phyloP scores from a whole-genome alignment of 2,888 invertebrate species.

The Anthophora plumipes region DNA sequence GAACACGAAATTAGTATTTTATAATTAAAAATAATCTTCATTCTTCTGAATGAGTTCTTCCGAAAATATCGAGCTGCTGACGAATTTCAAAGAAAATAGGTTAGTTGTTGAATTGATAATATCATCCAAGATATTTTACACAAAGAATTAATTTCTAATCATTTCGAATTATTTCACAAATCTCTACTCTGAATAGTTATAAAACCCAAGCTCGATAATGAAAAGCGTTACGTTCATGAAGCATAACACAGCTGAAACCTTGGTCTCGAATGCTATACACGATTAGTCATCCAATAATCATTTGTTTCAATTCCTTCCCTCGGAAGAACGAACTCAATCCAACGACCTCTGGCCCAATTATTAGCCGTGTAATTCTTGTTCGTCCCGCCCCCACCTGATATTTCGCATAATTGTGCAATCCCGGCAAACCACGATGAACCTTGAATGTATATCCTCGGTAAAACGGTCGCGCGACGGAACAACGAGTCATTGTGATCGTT shows the following conservation, averaged over 20 bases:
- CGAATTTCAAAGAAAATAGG: too few relatives aligned
- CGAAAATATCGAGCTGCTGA: too few relatives aligned
- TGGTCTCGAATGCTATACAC: neutral
- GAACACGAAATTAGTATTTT: too few relatives aligned
- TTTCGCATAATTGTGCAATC: conserved; percentile 55
- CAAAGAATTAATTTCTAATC: too few relatives aligned
- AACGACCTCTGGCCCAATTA: conserved; percentile 45
- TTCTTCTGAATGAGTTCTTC: too few relatives aligned
- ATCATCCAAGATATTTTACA: too few relatives aligned
- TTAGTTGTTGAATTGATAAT: too few relatives aligned
- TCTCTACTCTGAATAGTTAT: too few relatives aligned
- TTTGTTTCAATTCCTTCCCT: conserved; percentile 37
- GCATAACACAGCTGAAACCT: neutral
- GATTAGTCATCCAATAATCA: conserved; percentile 35
- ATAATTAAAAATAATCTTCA: too few relatives aligned
- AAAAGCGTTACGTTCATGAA: neutral
- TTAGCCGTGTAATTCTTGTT: conserved; percentile 35
- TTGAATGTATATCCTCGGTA: conserved; percentile 30
- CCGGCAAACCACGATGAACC: conserved; percentile 22
- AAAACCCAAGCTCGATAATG: neutral
- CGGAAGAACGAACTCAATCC: conserved; percentile 25
- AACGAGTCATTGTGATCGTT: conserved; percentile 65
- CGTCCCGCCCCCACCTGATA: conserved; percentile 28
- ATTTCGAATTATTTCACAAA: too few relatives aligned
- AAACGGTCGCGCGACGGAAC: conserved; percentile 41